A percentile compares a stretch with the other conserved stretches of the same genome.
These are phyloP conservation scores for Sebastes kiyomatsui DNA, from an alignment of 2,797 vertebrate genomes.

Conservation along the genomic window DNA sequence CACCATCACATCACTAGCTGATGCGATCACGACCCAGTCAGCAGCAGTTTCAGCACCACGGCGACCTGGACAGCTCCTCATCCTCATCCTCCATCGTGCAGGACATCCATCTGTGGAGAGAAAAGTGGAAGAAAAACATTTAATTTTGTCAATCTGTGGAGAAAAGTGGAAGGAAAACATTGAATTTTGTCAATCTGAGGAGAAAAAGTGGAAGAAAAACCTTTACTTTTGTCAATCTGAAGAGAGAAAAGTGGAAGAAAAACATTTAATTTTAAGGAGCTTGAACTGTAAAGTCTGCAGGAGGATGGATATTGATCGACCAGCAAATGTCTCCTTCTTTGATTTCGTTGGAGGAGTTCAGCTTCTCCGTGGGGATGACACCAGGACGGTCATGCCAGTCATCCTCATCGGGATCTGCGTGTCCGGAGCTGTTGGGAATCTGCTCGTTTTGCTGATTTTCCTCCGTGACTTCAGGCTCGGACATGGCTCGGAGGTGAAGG, in stretches of 20 bases:
- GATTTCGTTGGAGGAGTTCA: conserved; percentile 79
- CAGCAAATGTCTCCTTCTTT: conserved; percentile 75
- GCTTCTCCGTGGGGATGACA: conserved; percentile 71
- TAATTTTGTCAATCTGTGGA: no score
- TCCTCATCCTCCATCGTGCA: neutral
- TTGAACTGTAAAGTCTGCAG: neutral
- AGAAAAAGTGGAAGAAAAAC: no score
- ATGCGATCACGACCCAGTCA: conserved; percentile 31
- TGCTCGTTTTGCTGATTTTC: conserved; percentile 78
- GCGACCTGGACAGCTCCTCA: conserved; percentile 51
- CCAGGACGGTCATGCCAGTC: conserved; percentile 72
- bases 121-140: no score
- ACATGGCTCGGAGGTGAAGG: conserved; percentile 74
- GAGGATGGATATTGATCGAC: conserved; percentile 62
- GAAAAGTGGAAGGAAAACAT: no score
- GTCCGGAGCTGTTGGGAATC: conserved; percentile 80
- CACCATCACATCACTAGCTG: conserved; percentile 43
- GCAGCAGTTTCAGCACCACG: conserved; percentile 54
- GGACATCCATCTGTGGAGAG: neutral
- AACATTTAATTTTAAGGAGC: neutral
- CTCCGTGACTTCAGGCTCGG: conserved; percentile 73
- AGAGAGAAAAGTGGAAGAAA: no score
- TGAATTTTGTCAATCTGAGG: no score
- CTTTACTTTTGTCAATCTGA: no score
- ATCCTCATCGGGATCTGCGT: conserved; percentile 77